Evolutionary conservation across 2,797 vertebrate species (phyloP).

Genomic region (Argentina silus): DNA sequence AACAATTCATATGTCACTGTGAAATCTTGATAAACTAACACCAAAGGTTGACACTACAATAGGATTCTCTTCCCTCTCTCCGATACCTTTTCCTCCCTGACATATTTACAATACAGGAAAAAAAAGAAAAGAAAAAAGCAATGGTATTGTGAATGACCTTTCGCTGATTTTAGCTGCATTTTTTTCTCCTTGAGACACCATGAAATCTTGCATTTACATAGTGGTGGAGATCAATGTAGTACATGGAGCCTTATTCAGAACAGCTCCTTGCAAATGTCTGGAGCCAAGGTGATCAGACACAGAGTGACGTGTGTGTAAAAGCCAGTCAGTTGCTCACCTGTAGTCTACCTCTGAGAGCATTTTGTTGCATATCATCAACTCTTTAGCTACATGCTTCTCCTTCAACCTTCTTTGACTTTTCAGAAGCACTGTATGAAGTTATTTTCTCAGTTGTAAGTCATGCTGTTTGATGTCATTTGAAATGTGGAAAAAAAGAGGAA

Average conservation of each 20-base stretch:
- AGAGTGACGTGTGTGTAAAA: slow-evolving; percentile 59
- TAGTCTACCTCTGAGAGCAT: slow-evolving; percentile 63
- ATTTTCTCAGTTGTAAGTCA: slow-evolving; percentile 45
- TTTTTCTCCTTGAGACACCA: slow-evolving; percentile 58
- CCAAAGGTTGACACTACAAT: slow-evolving; percentile 61
- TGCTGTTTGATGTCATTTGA: slow-evolving; percentile 65
- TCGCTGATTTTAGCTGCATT: slow-evolving; percentile 51
- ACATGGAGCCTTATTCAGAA: slow-evolving; percentile 40
- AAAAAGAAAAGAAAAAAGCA: slow-evolving; percentile 27
- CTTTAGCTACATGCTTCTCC: slow-evolving; percentile 61
- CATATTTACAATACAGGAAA: slow-evolving; percentile 58
- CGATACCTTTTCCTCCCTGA: slow-evolving; percentile 33
- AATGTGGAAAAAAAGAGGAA: slow-evolving; percentile 43
- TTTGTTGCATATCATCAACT: slow-evolving; percentile 63
- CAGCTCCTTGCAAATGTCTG: too few species aligned
- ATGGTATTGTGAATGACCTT: slow-evolving; percentile 54
- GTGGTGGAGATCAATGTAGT: slow-evolving; percentile 70
- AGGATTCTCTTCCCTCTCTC: slow-evolving; percentile 24
- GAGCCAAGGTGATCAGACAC: neutral
- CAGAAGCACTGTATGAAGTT: neutral
- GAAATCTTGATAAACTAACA: slow-evolving; percentile 55
- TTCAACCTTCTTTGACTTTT: slow-evolving; percentile 43
- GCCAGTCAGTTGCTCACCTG: slow-evolving; percentile 51
- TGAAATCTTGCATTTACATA: slow-evolving; percentile 70
- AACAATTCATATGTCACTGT: slow-evolving; percentile 62